Percentiles rank a stretch among this genome's conserved stretches.
These are phyloP conservation scores for Drosophila acutilabella DNA, from an alignment of 2,888 invertebrate genomes.

Conservation along the genomic window DNA sequence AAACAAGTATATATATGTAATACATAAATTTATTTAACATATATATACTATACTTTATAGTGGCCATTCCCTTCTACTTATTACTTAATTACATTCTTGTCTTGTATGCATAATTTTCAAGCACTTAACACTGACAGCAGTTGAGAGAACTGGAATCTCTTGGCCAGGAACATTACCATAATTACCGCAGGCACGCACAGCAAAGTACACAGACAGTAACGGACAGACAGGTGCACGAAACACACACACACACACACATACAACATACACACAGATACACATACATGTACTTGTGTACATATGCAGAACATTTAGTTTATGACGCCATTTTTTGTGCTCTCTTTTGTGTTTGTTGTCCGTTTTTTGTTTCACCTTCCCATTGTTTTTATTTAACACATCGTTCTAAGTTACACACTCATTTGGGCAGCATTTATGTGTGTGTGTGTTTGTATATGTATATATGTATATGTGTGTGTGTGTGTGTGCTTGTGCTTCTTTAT, in stretches of 20 bases:
- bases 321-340: conserved; percentile 54
- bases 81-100: conserved; percentile 68
- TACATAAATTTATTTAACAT: conserved; percentile 16
- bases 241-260: conserved; percentile 22
- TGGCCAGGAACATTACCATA: conserved; percentile 66
- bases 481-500: conserved; percentile 41
- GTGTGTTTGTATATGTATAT: conserved; percentile 26
- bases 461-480: conserved; percentile 24
- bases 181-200: conserved; percentile 65
- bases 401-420: conserved; percentile 29
- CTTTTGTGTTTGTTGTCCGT: conserved; percentile 47
- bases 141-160: conserved; percentile 33
- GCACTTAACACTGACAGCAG: conserved; percentile 49
- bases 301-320: conserved; percentile 37
- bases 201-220: conserved; percentile 32
- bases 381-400: conserved; percentile 38
- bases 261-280: conserved; percentile 13
- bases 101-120: conserved; percentile 71
- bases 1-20: conserved; percentile 15
- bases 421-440: conserved; percentile 24
- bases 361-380: conserved; percentile 25
- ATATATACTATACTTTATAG: conserved; percentile 5
- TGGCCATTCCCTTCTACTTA: conserved; percentile 27
- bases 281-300: conserved; percentile 6
- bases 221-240: conserved; percentile 30